Percentiles rank a stretch among this genome's conserved stretches.
These are phyloP conservation scores for Caenorhabditis macrosperma DNA, from an alignment of 2,888 invertebrate genomes.

Conservation along the genomic window DNA sequence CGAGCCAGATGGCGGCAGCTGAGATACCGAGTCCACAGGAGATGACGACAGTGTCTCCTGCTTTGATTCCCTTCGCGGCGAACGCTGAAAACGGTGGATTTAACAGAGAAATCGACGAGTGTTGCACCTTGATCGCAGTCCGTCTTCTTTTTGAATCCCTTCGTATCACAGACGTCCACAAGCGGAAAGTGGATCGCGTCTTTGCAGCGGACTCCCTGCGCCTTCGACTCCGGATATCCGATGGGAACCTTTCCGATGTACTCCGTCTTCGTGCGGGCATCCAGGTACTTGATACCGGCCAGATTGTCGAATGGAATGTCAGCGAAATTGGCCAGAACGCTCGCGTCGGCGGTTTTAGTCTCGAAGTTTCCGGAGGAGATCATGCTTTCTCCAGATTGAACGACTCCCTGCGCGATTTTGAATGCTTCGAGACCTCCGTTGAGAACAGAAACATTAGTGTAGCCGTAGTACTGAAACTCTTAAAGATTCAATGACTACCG, in stretches of 20 bases:
- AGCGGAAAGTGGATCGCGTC: conserved; percentile 57
- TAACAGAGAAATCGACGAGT: not conserved
- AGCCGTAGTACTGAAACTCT: conserved; percentile 69
- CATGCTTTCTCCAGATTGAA: conserved; percentile 51
- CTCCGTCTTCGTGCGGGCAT: conserved; percentile 47
- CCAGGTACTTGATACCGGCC: conserved; percentile 49
- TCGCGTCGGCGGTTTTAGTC: conserved; percentile 22
- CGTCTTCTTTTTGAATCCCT: conserved; percentile 63
- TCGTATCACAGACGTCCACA: conserved; percentile 45
- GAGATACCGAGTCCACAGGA: conserved; percentile 45
- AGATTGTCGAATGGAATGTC: conserved; percentile 55
- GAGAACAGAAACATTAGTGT: conserved; percentile 58
- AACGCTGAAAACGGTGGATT: conserved; percentile 32
- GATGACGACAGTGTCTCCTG: conserved; percentile 46
- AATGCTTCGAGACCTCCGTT: conserved; percentile 72
- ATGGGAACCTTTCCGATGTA: conserved; percentile 53
- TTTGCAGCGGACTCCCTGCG: conserved; percentile 39
- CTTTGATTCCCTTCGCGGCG: conserved; percentile 47
- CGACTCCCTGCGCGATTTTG: conserved; percentile 49
- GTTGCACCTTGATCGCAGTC: conserved; percentile 44
- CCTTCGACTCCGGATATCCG: conserved; percentile 50
- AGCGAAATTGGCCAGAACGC: conserved; percentile 31
- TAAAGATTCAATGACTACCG: too few relatives aligned
- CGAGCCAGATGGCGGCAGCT: conserved; percentile 48
- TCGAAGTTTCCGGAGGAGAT: conserved; percentile 54